Base-by-base conservation (phyloP, 2,113 vertebrate genomes). In the Haemorhous mexicanus region DNA sequence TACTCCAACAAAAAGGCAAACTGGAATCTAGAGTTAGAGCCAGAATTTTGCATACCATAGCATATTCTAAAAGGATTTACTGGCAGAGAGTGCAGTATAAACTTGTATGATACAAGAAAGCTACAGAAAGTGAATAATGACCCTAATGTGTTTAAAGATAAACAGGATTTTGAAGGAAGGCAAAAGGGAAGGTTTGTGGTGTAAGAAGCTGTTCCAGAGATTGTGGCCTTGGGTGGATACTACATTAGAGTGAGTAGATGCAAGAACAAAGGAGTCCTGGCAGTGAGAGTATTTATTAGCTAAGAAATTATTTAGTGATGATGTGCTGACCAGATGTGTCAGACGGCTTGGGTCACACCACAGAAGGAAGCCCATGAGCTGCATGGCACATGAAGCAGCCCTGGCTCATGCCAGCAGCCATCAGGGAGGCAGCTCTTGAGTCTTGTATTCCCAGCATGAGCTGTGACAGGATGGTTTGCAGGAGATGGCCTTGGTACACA, bases 391-490 rank as follows among this genome's bases (percentile, higher is more conserved):
- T 47, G 53, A 39, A 69, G 22, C 7, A 78, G 73, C 30, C 59
- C n/a, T n/a, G 14, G 59, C 59, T 84, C 21, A 3, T 9, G 61
- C 20, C 55, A 59, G 37, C 47, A 61, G 10, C 23, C 76, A 33
- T 10, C 53, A 84, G 61, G 10, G 68, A 90, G 37, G 28, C 32
- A 66, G 46, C 7, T 27, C 62, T 33, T 32, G 43, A 73, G 30
- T 16, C 58, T 76, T 2, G 0, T 16, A 2, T 28, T 58, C 16
- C 2, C 5, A 67, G 15, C 3, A 1, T 9, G 66, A 84, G 81
- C 47, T 61, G 52, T n/a, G 56, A 30, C 50, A 41, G 70, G 52
- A 30, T 20, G 33, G n/a, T 23, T 67, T 84, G 46, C 64, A 78
- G 80, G 56, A 84, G 22, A 7, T 37, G n/a, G 68, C 37, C 61